Percentiles rank a stretch among this genome's conserved stretches.
These are phyloP conservation scores for Aphelocoma coerulescens DNA, from an alignment of 2,113 vertebrate species.

Conservation along the genomic window DNA sequence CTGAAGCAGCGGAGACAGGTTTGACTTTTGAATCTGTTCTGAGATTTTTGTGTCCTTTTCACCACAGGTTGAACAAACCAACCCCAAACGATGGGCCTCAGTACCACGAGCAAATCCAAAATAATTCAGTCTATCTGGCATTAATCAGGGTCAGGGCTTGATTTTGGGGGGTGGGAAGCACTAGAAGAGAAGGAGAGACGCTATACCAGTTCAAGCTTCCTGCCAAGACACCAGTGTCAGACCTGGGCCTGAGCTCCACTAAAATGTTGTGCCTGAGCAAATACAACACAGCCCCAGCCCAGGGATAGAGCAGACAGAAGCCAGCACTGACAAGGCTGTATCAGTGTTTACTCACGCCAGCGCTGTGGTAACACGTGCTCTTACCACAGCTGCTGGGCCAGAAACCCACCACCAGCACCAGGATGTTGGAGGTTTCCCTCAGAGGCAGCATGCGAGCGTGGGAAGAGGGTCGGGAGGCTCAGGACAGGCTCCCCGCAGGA, in stretches of 20 bases:
- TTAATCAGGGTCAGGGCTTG: background rate
- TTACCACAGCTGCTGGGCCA: slow-evolving; percentile 59
- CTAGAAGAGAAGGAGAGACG: background rate
- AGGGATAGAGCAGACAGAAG: slow-evolving; percentile 78
- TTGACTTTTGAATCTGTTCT: background rate
- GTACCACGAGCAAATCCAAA: background rate
- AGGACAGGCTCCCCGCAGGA: background rate
- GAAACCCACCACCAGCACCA: slow-evolving; percentile 67
- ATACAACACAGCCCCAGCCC: slow-evolving; percentile 10
- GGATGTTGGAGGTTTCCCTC: background rate
- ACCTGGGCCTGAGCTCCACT: background rate
- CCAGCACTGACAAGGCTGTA: slow-evolving; percentile 88
- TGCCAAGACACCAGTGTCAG: background rate
- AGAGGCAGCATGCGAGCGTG: slow-evolving; percentile 58
- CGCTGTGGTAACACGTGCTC: slow-evolving; percentile 52
- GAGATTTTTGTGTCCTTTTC: background rate
- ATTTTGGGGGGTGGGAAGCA: background rate
- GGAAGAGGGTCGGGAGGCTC: background rate
- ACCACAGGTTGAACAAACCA: background rate
- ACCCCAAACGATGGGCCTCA: background rate
- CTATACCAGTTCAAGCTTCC: background rate
- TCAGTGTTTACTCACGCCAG: slow-evolving; percentile 78
- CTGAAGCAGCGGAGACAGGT: background rate
- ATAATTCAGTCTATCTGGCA: background rate
- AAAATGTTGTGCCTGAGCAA: background rate